phyloP scores from a whole-genome alignment of 2,113 vertebrate species.

The Rhinopomastus cyanomelas region DNA sequence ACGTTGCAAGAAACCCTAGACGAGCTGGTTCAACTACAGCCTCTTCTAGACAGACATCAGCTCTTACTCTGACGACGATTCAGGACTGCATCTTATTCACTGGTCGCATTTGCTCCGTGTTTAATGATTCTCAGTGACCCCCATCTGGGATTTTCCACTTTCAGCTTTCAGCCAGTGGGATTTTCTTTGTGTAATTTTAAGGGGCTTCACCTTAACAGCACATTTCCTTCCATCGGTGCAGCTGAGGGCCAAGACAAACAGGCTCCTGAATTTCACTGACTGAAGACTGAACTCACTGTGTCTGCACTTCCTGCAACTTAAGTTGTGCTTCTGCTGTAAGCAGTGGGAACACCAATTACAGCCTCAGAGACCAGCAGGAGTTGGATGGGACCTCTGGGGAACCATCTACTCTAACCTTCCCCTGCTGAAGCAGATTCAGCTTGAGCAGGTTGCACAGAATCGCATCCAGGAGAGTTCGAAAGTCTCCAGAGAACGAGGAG shows the following conservation, averaged over 20 bases:
- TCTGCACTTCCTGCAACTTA: neutral
- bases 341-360: neutral
- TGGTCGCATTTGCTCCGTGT: neutral
- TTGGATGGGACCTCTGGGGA: too few species aligned
- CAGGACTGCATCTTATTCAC: neutral
- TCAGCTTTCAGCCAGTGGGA: neutral
- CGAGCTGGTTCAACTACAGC: conserved; percentile 5
- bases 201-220: conserved; percentile 1
- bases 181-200: conserved; percentile 1
- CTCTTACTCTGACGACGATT: neutral
- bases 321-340: neutral
- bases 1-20: neutral
- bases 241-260: neutral
- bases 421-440: too few species aligned
- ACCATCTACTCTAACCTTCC: too few species aligned
- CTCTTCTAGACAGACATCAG: neutral
- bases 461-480: too few species aligned
- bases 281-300: neutral
- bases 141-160: neutral
- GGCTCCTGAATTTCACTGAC: neutral
- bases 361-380: too few species aligned
- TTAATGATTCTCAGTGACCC: neutral
- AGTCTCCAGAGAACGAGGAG: too few species aligned
- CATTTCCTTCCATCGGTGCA: neutral
- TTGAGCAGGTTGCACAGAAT: too few species aligned